These are phyloP conservation scores for Sternarchorhynchus goeldii DNA, from an alignment of 2,797 vertebrate genomes.

Conservation along the genomic window DNA sequence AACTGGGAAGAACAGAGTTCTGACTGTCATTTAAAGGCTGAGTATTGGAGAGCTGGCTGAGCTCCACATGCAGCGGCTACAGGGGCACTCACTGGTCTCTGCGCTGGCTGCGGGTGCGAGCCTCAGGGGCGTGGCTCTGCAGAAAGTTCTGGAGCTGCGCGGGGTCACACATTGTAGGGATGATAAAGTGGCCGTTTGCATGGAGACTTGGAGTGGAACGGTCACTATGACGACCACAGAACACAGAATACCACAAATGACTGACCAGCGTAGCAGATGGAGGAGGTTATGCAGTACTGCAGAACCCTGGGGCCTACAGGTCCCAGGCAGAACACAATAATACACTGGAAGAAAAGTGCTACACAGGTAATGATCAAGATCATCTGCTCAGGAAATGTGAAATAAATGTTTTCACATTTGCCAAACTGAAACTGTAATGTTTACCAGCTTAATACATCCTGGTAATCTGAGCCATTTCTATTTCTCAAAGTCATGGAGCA, in stretches of 20 bases:
- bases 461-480: too few relatives aligned
- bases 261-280: constrained; percentile 19
- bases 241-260: constrained; percentile 35
- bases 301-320: constrained; percentile 11
- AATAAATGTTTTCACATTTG: too few relatives aligned
- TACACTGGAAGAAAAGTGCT: neutral
- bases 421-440: too few relatives aligned
- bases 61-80: neutral
- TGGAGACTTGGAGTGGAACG: constrained; percentile 83
- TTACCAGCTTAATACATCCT: too few relatives aligned
- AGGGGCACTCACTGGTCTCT: constrained; percentile 81
- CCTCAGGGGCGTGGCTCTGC: constrained; percentile 82
- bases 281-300: neutral
- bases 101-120: constrained; percentile 78
- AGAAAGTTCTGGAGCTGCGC: constrained; percentile 84
- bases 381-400: too few relatives aligned
- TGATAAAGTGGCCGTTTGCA: constrained; percentile 86
- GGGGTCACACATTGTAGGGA: constrained; percentile 82
- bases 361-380: too few relatives aligned
- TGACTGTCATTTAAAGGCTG: neutral
- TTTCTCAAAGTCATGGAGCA: too few relatives aligned
- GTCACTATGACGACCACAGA: constrained; percentile 74
- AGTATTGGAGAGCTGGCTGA: neutral
- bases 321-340: neutral
- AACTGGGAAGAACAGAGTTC: too few relatives aligned